These are phyloP conservation scores for Ptilorrhoa leucosticta DNA, from an alignment of 2,113 vertebrate genomes.

Conservation along the genomic window DNA sequence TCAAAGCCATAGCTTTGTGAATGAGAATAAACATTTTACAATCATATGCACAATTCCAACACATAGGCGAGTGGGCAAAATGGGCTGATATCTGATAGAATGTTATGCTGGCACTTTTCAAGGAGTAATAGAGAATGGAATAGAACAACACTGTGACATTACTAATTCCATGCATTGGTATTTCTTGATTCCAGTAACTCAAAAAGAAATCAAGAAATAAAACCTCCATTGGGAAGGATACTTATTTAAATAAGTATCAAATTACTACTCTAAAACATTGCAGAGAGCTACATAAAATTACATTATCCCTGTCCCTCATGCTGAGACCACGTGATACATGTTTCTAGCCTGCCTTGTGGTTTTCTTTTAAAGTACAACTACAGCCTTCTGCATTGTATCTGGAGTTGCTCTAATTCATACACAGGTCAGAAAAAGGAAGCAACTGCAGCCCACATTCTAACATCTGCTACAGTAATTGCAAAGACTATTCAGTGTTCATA, in stretches of 20 bases:
- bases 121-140: background rate
- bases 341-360: background rate
- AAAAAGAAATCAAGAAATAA: background rate
- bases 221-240: background rate
- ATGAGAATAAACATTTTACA: background rate
- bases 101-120: background rate
- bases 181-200: background rate
- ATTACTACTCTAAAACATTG: background rate
- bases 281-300: background rate
- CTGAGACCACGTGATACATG: fast-evolving
- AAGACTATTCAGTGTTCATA: background rate
- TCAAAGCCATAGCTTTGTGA: background rate
- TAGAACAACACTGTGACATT: background rate
- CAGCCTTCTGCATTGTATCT: background rate
- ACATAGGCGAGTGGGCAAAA: background rate
- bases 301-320: background rate
- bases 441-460: background rate
- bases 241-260: background rate
- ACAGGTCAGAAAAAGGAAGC: background rate
- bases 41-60: background rate
- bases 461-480: background rate
- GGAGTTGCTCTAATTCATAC: background rate
- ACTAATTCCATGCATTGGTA: background rate
- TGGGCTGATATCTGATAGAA: background rate
- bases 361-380: background rate